phyloP scores from a whole-genome alignment of 1,140 invertebrate species.

The Drosophila guanche region DNA sequence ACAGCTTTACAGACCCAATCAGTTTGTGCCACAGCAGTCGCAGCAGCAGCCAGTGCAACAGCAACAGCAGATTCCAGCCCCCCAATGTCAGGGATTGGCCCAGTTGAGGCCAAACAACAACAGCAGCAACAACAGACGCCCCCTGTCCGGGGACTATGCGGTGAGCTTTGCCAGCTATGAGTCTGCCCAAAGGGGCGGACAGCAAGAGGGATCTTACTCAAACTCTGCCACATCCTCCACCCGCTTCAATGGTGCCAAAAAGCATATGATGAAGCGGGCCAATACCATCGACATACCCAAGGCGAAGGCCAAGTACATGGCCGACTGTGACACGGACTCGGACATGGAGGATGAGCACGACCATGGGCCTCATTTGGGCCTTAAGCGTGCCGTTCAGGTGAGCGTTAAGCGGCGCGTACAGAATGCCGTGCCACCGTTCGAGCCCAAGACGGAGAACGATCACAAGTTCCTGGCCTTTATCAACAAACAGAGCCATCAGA shows the following conservation, averaged over 20 bases:
- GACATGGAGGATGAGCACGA: slow-evolving; percentile 79
- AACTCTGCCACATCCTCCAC: slow-evolving; percentile 18
- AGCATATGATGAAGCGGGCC: slow-evolving; percentile 91
- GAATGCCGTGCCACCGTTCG: slow-evolving; percentile 87
- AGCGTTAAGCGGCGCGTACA: slow-evolving; percentile 83
- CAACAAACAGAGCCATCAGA: slow-evolving; percentile 88
- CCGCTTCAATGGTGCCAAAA: slow-evolving; percentile 87
- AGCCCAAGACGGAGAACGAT: slow-evolving; percentile 93
- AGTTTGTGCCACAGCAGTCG: slow-evolving; percentile 54
- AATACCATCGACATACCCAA: slow-evolving; percentile 95
- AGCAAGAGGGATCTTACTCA: slow-evolving; percentile 17
- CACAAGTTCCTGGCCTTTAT: slow-evolving; percentile 93
- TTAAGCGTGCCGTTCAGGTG: slow-evolving; percentile 86
- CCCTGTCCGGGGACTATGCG: slow-evolving; percentile 72
- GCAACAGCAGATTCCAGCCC: not conserved
- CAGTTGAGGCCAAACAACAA: slow-evolving; percentile 36
- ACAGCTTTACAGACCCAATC: slow-evolving; percentile 76
- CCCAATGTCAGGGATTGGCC: slow-evolving; percentile 9
- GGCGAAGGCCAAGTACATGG: slow-evolving; percentile 76
- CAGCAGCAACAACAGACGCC: slow-evolving; percentile 36
- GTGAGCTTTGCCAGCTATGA: slow-evolving; percentile 65
- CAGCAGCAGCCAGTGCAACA: not conserved
- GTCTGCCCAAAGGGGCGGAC: slow-evolving; percentile 9
- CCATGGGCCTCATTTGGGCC: slow-evolving; percentile 78
- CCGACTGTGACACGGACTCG: slow-evolving; percentile 73